Evolutionary conservation across 2,888 invertebrate genomes (phyloP).

Genomic region (Eledone cirrhosa): DNA sequence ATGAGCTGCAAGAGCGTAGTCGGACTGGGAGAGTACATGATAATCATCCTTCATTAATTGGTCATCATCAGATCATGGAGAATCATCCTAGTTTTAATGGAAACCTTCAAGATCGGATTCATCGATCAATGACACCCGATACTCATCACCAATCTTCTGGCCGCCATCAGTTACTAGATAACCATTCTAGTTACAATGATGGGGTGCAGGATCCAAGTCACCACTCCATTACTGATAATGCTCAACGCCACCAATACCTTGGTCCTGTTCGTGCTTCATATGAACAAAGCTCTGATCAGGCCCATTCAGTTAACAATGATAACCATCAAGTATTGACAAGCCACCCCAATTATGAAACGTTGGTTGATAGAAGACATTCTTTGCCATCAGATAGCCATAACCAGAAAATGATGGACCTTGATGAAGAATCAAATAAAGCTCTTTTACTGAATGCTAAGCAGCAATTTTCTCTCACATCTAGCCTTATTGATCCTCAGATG

Average conservation of each 20-base stretch:
- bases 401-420: constrained; percentile 6
- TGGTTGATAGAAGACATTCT: neutral
- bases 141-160: neutral
- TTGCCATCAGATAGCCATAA: neutral
- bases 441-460: constrained; percentile 20
- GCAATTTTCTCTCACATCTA: neutral
- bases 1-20: neutral
- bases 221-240: constrained; percentile 16
- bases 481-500: constrained; percentile 24
- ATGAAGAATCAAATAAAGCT: constrained; percentile 2
- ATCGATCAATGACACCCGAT: constrained; percentile 12
- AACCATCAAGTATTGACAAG: constrained; percentile 1
- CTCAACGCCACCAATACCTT: constrained; percentile 14
- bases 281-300: neutral
- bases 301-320: neutral
- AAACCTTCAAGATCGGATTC: constrained; percentile 7
- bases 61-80: constrained; percentile 23
- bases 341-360: constrained; percentile 10
- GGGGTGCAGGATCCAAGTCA: neutral
- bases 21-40: neutral
- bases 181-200: neutral
- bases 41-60: neutral
- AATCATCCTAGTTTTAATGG: neutral
- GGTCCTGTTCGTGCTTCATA: constrained; percentile 14
- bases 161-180: neutral